These are phyloP conservation scores for Ectemnius continuus DNA, from an alignment of 2,888 invertebrate genomes.

Conservation along the genomic window DNA sequence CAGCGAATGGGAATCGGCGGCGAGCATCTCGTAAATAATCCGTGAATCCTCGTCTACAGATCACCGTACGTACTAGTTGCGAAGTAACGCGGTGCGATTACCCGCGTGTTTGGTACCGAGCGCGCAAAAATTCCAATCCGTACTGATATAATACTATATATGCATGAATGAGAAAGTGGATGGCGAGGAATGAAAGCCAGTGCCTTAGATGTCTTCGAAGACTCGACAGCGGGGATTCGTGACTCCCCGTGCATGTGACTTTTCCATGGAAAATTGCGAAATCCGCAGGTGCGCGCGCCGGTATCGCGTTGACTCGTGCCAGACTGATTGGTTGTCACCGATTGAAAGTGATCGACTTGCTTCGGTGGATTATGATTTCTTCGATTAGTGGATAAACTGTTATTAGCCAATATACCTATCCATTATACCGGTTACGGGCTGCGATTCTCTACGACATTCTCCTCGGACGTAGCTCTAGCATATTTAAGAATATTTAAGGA, in stretches of 20 bases:
- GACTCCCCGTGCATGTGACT: not conserved
- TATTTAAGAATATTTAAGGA: slow-evolving; percentile 12
- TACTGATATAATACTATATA: slow-evolving; percentile 9
- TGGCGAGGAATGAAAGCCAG: not conserved
- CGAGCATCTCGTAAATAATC: too few species aligned
- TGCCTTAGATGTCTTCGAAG: not conserved
- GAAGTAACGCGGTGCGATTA: slow-evolving; percentile 6
- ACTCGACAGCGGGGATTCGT: too few species aligned
- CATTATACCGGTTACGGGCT: slow-evolving; percentile 43
- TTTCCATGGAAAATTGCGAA: not conserved
- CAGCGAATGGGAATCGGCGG: too few species aligned
- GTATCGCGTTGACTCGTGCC: slow-evolving; percentile 27
- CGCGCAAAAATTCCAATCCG: slow-evolving; percentile 11
- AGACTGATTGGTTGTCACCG: slow-evolving; percentile 33
- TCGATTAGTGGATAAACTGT: not conserved
- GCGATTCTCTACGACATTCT: slow-evolving; percentile 22
- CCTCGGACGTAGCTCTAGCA: not conserved
- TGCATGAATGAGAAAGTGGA: not conserved
- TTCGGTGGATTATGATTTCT: not conserved
- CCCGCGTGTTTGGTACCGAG: not conserved
- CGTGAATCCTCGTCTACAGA: not conserved
- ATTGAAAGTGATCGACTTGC: slow-evolving; percentile 5
- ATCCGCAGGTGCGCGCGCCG: slow-evolving; percentile 4
- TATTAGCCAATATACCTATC: slow-evolving; percentile 13
- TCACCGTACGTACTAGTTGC: not conserved